Evolutionary conservation across 2,113 vertebrate genomes (phyloP).

Genomic region (Perognathus longimembris): DNA sequence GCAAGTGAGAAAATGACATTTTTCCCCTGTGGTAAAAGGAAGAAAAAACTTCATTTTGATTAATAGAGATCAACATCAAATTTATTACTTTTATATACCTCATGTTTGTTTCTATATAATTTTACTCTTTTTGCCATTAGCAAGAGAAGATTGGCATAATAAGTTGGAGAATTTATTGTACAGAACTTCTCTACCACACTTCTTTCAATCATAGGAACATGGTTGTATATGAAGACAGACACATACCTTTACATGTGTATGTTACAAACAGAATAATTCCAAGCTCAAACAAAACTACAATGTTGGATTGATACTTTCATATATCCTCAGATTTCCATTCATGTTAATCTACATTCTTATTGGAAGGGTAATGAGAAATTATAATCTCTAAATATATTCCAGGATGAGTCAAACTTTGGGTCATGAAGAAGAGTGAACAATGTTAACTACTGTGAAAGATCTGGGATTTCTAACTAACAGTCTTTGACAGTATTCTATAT

Average conservation of each 20-base stretch:
- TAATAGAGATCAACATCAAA: background rate
- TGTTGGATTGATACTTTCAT: background rate
- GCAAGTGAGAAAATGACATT: background rate
- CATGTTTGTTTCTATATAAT: background rate
- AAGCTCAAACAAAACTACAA: background rate
- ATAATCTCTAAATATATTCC: constrained; percentile 62
- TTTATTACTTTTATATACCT: background rate
- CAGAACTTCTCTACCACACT: fast-evolving
- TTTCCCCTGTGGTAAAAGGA: background rate
- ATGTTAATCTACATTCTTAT: constrained; percentile 14
- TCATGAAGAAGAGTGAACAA: constrained; percentile 69
- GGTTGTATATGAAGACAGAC: no score
- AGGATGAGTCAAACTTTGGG: constrained; percentile 49
- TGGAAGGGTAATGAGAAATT: background rate
- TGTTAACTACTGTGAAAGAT: constrained; percentile 81
- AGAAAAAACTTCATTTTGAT: background rate
- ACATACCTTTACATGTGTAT: background rate
- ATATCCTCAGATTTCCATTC: background rate
- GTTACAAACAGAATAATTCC: background rate
- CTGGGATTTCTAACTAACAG: constrained; percentile 81
- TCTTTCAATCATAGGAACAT: background rate
- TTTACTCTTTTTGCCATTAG: background rate
- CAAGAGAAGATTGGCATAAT: background rate
- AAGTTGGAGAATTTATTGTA: background rate
- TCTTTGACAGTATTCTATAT: constrained; percentile 82